A percentile compares a stretch with the other conserved stretches of the same genome.
Conservation (phyloP, 2,888 invertebrate genomes). For the Melanophora roralis region DNA sequence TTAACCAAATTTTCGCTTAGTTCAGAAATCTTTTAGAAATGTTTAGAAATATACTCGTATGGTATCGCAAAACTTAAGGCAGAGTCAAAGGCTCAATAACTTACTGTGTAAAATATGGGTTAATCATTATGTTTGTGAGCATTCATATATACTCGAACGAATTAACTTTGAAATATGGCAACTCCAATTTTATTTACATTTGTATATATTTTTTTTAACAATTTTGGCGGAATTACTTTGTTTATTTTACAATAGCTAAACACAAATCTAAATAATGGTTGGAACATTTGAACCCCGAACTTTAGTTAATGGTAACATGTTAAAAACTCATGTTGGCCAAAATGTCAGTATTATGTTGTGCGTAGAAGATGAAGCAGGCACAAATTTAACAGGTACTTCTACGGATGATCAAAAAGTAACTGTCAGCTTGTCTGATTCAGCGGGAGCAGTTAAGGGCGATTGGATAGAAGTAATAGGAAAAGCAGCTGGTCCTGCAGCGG, state of each 20-base stretch:
- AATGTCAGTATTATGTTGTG: constrained; percentile 73
- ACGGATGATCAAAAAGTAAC: constrained; percentile 72
- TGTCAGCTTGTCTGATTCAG: constrained; percentile 68
- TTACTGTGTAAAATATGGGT: no score
- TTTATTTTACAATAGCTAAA: not conserved
- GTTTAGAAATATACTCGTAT: no score
- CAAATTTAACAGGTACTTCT: constrained; percentile 67
- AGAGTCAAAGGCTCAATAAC: no score
- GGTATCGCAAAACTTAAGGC: no score
- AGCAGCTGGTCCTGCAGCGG: constrained; percentile 66
- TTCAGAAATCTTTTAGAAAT: no score
- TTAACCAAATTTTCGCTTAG: no score
- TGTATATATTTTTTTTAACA: no score
- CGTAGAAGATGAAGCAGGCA: constrained; percentile 69
- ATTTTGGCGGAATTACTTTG: constrained; percentile 36
- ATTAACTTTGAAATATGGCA: no score
- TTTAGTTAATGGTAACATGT: constrained; percentile 71
- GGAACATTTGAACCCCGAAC: constrained; percentile 70
- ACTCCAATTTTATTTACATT: no score
- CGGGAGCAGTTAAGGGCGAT: constrained; percentile 67
- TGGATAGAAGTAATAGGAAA: constrained; percentile 76
- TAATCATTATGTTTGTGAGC: no score
- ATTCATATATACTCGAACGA: no score
- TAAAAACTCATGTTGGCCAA: constrained; percentile 71
- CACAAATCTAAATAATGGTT: constrained; percentile 68